A percentile compares a stretch with the other conserved stretches of the same genome.
These are phyloP conservation scores for Hymenopus coronatus DNA, from an alignment of 2,888 invertebrate species.

Conservation along the genomic window DNA sequence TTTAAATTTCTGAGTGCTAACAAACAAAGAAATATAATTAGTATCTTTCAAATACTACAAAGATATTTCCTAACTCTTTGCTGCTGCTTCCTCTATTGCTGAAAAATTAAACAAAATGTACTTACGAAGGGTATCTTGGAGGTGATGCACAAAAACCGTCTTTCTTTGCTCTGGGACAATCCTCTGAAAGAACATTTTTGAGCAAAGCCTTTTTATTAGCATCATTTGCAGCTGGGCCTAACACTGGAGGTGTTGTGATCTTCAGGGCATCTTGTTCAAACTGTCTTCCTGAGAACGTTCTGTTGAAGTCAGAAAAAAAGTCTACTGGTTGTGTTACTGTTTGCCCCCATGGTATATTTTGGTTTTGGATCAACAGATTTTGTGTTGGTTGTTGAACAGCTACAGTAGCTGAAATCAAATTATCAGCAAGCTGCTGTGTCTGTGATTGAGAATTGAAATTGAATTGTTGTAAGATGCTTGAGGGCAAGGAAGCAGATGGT, in stretches of 20 bases:
- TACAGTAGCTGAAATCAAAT: neutral
- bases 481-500: neutral
- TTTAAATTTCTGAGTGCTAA: no score
- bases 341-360: neutral
- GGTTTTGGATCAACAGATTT: neutral
- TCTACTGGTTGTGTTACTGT: neutral
- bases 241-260: neutral
- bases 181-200: constrained; percentile 34
- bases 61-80: no score
- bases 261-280: neutral
- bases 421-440: neutral
- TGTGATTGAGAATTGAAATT: neutral
- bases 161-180: constrained; percentile 34
- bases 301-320: neutral
- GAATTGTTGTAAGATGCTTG: neutral
- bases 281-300: neutral
- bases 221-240: neutral
- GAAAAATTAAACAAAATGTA: neutral
- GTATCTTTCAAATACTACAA: no score
- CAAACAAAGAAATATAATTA: no score
- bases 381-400: neutral
- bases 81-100: no score
- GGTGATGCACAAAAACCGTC: constrained; percentile 37
- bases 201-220: constrained; percentile 33
- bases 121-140: constrained; percentile 37